Evolutionary conservation across 2,797 vertebrate genomes (phyloP), one percentile per base, ranked within the genome.

Genomic region (Botia kubotai): DNA sequence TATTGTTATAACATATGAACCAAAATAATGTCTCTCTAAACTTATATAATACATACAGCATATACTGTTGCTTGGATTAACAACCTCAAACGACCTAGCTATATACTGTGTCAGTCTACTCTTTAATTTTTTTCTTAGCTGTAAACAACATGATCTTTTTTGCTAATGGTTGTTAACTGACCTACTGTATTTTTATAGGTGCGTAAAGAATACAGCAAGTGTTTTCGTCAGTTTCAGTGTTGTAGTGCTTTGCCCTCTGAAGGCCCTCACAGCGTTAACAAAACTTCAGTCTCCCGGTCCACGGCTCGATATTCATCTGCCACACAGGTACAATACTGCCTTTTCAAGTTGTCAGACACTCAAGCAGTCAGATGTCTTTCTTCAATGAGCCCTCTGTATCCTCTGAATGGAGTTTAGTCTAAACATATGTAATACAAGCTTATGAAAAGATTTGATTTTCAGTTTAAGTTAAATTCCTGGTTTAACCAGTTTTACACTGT

Each of bases 181-280:
- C 8, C 26, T 87, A 69, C 58, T 75, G 83, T 85, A 11, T 78
- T 70, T 75, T 82, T 26, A 0, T 82, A 99, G 98, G 97, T 99
- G 76, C 97, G 97, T 58, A 99, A 99, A 90, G 97, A 99, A 83
- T 99, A 98, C 75, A 96, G 96, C 88, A 99, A 98, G 90, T 99
- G 98, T 91, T 97, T 99, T 92, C 93, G 97, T 85, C 97, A 98
- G 91, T 97, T 97, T 0, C 96, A 97, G 83, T 99, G 98, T 93
- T 98, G 98, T 53, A 94, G 96, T 0, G 92, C 94, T 0, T 93
- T 98, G 74, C 96, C 97, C 0, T 91, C 96, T 0, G 97, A 99
- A 88, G 96, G 95, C 85, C 93, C 97, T 53, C 98, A 99, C 93
- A 96, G 95, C 58, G 94, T 96, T 5, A 95, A 94, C 86, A 99